These are phyloP conservation scores for Rhopalosiphum padi DNA, from an alignment of 1,140 invertebrate genomes.

Conservation along the genomic window DNA sequence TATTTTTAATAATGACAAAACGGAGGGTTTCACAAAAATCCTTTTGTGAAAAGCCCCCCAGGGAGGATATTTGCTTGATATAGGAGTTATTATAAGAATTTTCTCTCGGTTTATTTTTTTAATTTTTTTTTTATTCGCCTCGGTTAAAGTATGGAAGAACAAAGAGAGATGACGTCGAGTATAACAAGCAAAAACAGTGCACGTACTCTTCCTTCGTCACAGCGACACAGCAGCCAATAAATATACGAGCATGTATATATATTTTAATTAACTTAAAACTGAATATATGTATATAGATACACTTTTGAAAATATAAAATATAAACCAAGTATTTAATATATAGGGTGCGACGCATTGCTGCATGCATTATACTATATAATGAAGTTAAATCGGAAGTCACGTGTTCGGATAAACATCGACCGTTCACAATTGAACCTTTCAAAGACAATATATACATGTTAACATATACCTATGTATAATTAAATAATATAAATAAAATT, in stretches of 20 bases:
- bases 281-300: neutral
- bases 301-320: neutral
- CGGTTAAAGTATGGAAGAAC: neutral
- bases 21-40: conserved; percentile 34
- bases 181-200: neutral
- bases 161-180: neutral
- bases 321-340: neutral
- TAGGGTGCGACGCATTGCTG: neutral
- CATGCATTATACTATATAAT: neutral
- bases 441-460: neutral
- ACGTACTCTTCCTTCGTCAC: neutral
- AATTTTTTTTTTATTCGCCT: neutral
- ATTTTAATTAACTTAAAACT: conserved; percentile 16
- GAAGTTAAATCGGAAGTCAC: neutral
- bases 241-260: neutral
- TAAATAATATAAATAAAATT: no score
- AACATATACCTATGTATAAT: neutral
- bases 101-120: conserved; percentile 14
- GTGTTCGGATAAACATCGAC: neutral
- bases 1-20: conserved; percentile 55
- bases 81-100: conserved; percentile 43
- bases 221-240: neutral
- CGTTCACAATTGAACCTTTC: neutral
- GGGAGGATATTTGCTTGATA: conserved; percentile 28
- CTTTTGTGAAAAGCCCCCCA: conserved; percentile 46